A percentile compares a stretch with the other conserved stretches of the same genome.
Evolutionary conservation across 2,797 vertebrate species (phyloP).

Genomic region (Enteromius paludinosus): DNA sequence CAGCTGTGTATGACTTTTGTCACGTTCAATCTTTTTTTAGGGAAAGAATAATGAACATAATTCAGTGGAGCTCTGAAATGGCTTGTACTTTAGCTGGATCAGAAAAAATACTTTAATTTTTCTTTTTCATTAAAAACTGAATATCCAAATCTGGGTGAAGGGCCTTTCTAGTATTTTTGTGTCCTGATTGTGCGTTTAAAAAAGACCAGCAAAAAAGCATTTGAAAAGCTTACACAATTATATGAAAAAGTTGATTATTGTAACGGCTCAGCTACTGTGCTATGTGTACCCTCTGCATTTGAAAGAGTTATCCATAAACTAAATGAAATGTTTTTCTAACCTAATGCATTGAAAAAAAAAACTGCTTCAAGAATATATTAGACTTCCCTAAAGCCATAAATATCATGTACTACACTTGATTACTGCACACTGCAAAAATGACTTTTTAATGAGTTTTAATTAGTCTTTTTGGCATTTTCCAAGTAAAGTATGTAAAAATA

Average conservation of each 20-base stretch:
- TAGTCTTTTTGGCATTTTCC: conserved; percentile 1
- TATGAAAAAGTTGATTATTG: background rate
- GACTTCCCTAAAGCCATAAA: background rate
- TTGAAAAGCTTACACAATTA: background rate
- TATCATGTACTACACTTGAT: background rate
- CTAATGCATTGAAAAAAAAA: background rate
- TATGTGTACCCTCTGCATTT: background rate
- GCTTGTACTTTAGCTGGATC: conserved; percentile 14
- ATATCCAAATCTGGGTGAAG: background rate
- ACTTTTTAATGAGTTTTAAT: background rate
- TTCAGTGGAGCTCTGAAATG: conserved; percentile 26
- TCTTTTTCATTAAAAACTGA: too few species aligned
- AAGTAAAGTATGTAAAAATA: conserved; percentile 5
- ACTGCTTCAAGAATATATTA: background rate
- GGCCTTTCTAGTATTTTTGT: background rate
- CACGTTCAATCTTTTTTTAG: conserved; percentile 84
- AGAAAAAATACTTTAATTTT: background rate
- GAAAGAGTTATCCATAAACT: background rate
- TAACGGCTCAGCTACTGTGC: background rate
- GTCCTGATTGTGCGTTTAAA: background rate
- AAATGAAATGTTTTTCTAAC: background rate
- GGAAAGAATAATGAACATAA: conserved; percentile 70
- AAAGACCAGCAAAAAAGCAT: background rate
- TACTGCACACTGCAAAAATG: background rate
- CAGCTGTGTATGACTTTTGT: conserved; percentile 80